Evolutionary conservation across 1,140 invertebrate species (phyloP).

Genomic region (Drosophila subobscura): DNA sequence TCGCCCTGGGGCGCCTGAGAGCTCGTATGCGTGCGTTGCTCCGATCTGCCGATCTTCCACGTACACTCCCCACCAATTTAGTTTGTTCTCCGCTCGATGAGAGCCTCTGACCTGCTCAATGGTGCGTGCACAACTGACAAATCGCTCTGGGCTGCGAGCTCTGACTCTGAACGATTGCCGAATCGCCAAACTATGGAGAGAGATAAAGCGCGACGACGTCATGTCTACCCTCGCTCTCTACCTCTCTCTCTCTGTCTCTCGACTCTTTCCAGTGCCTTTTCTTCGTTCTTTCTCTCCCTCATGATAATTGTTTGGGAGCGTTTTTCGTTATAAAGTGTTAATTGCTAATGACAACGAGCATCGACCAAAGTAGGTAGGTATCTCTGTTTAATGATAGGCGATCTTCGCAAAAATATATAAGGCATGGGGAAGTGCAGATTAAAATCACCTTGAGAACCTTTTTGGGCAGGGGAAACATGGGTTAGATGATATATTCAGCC

Average conservation of each 20-base stretch:
- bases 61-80: slow-evolving; percentile 20
- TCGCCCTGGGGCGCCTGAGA: slow-evolving; percentile 24
- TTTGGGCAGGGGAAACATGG: too few species aligned
- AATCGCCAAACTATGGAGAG: slow-evolving; percentile 3
- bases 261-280: not conserved
- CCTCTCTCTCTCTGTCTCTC: not conserved
- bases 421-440: not conserved
- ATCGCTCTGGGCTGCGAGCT: slow-evolving; percentile 6
- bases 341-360: slow-evolving; percentile 35
- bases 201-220: slow-evolving; percentile 26
- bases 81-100: slow-evolving; percentile 1
- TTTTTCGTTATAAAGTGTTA: slow-evolving; percentile 25
- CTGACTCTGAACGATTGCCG: slow-evolving; percentile 8
- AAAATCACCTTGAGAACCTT: too few species aligned
- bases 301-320: slow-evolving; percentile 41
- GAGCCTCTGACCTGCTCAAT: slow-evolving; percentile 50
- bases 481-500: too few species aligned
- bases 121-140: slow-evolving; percentile 49
- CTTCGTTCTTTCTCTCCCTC: not conserved
- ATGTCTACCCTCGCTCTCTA: slow-evolving; percentile 28
- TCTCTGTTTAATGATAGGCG: slow-evolving; percentile 1
- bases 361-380: not conserved
- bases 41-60: slow-evolving; percentile 13
- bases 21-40: slow-evolving; percentile 52
- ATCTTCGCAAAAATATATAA: not conserved